Conservation (phyloP, 2,113 vertebrate genomes). For the Leptodactylus fuscus region DNA sequence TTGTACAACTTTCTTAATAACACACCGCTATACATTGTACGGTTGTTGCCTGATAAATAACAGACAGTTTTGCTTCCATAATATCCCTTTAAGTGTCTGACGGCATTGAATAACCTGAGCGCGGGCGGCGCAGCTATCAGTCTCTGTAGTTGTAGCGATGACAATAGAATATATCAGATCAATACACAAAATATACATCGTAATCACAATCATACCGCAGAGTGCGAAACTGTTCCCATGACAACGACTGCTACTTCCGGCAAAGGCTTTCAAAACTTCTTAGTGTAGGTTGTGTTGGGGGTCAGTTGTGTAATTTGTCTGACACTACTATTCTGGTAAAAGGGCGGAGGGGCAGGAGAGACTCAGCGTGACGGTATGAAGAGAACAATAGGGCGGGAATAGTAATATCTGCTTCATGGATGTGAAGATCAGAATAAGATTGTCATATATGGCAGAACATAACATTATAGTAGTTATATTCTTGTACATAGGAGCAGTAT, state of each 20-base stretch:
- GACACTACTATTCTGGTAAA: background rate
- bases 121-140: background rate
- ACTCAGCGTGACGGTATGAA: too few relatives aligned
- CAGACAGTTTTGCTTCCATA: too few relatives aligned
- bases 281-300: background rate
- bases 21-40: too few relatives aligned
- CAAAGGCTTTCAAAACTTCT: background rate
- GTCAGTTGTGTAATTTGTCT: background rate
- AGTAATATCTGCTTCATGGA: too few relatives aligned
- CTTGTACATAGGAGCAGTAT: too few relatives aligned
- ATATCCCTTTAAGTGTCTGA: background rate
- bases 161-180: constrained; percentile 6
- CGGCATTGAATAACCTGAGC: background rate
- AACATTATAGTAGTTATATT: too few relatives aligned
- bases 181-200: background rate
- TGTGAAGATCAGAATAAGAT: too few relatives aligned
- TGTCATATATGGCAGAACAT: too few relatives aligned
- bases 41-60: too few relatives aligned
- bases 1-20: too few relatives aligned
- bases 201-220: background rate
- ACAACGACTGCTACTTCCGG: background rate
- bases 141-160: background rate
- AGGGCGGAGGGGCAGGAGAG: background rate
- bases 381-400: too few relatives aligned
- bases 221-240: background rate